Evolutionary conservation across 2,888 invertebrate genomes (phyloP).

Genomic region (Habrosyne pyritoides): DNA sequence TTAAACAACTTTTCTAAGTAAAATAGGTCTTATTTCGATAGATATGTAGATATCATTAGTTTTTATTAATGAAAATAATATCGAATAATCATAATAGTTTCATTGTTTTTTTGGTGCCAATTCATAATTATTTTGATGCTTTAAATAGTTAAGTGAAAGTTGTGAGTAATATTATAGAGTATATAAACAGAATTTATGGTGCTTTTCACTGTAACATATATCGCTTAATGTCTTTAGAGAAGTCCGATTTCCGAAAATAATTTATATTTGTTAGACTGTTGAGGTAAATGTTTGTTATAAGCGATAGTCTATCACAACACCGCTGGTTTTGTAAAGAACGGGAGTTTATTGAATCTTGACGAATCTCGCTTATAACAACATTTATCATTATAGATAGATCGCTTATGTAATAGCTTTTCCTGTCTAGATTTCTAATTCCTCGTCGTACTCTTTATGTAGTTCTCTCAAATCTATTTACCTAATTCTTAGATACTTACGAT

Average conservation of each 20-base stretch:
- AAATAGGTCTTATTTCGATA: not conserved
- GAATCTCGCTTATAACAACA: not conserved
- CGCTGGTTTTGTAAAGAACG: not conserved
- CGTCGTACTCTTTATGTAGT: slow-evolving; percentile 45
- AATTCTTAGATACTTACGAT: slow-evolving; percentile 22
- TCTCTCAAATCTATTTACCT: slow-evolving; percentile 31
- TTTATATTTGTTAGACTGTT: slow-evolving; percentile 16
- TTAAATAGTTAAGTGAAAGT: slow-evolving; percentile 74
- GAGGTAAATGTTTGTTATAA: not conserved
- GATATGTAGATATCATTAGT: slow-evolving; percentile 1
- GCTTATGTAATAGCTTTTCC: slow-evolving; percentile 35
- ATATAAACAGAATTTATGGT: slow-evolving; percentile 72
- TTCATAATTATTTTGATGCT: slow-evolving; percentile 70
- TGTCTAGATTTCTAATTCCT: slow-evolving; percentile 35
- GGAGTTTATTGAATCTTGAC: not conserved
- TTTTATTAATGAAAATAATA: slow-evolving; percentile 15
- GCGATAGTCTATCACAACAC: not conserved
- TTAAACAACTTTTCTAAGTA: not conserved
- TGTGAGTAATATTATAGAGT: slow-evolving; percentile 69
- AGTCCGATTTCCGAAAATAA: slow-evolving; percentile 5
- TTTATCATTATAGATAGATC: slow-evolving; percentile 16
- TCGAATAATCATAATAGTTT: slow-evolving; percentile 34
- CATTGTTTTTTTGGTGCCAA: slow-evolving; percentile 70
- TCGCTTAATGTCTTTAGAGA: slow-evolving; percentile 20
- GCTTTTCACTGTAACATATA: slow-evolving; percentile 59